A percentile compares a stretch with the other conserved stretches of the same genome.
Conservation (phyloP, 2,113 vertebrate species). For the Ia io region DNA sequence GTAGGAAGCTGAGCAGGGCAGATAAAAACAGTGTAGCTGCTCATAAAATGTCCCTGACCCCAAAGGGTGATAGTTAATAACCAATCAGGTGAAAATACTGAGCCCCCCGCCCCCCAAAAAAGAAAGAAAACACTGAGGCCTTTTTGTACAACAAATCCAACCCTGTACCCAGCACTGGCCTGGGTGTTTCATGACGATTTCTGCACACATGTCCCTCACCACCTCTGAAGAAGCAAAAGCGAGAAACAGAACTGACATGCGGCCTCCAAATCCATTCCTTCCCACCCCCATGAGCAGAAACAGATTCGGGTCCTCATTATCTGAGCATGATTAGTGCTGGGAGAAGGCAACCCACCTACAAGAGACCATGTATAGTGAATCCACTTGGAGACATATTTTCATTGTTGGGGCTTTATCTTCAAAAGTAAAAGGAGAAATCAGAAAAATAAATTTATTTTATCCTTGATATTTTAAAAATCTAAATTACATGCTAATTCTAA, state of each 20-base stretch:
- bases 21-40: background rate
- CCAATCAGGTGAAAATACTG: background rate
- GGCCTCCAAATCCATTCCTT: background rate
- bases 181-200: background rate
- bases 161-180: background rate
- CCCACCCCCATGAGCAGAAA: background rate
- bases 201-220: background rate
- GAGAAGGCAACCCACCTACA: constrained; percentile 8
- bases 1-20: background rate
- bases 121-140: background rate
- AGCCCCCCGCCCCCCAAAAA: background rate
- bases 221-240: background rate
- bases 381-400: background rate
- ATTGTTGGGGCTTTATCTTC: background rate
- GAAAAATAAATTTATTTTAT: constrained; percentile 2
- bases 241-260: background rate
- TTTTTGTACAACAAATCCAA: background rate
- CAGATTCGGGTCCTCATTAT: background rate
- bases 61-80: background rate
- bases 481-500: constrained; percentile 23
- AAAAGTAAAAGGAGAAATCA: constrained; percentile 21
- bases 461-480: background rate
- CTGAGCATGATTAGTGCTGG: background rate
- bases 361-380: background rate
- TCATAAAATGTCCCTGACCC: background rate